Conservation (phyloP, 2,113 vertebrate species). For the Dasyornis broadbenti region DNA sequence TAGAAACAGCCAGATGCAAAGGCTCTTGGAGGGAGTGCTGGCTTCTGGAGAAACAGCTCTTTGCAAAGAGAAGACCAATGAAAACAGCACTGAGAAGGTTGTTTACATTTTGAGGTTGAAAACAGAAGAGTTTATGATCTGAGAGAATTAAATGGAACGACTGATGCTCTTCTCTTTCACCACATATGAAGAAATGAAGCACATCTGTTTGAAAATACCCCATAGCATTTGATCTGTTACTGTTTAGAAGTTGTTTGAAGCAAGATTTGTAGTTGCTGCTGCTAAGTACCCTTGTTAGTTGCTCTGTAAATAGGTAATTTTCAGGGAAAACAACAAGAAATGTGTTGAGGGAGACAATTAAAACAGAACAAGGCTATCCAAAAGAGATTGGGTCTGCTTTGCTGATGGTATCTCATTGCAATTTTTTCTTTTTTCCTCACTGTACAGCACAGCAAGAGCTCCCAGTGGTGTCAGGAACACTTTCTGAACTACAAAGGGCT, state of each 20-base stretch:
- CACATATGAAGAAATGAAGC: neutral
- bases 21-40: neutral
- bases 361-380: neutral
- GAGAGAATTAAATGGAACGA: neutral
- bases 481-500: conserved; percentile 98
- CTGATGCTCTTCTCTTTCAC: neutral
- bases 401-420: neutral
- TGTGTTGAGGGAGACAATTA: neutral
- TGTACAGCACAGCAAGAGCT: conserved; percentile 90
- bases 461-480: conserved; percentile 96
- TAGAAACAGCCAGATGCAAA: neutral
- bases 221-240: neutral
- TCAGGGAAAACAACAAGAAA: neutral
- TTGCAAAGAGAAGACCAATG: neutral
- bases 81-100: neutral
- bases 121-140: neutral
- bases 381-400: neutral
- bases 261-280: neutral
- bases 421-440: neutral
- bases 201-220: neutral
- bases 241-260: neutral
- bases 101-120: neutral
- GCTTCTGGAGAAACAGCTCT: neutral
- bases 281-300: neutral
- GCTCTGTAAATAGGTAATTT: neutral